Evolutionary conservation across 2,797 vertebrate genomes (phyloP), one percentile per base, ranked within the genome.

Genomic region (Lates japonicus): DNA sequence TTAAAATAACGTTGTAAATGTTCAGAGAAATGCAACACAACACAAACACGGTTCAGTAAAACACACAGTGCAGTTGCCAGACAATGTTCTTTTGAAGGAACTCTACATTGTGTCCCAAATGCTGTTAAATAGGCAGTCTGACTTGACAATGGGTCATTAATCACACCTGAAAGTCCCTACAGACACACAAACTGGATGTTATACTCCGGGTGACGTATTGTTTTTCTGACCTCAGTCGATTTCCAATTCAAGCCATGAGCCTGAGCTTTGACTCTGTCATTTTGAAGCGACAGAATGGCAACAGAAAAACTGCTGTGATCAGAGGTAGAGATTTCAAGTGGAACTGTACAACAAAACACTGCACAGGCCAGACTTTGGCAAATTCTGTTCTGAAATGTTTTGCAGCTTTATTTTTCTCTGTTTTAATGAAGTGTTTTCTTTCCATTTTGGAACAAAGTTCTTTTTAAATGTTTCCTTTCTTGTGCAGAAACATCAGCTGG

Each of bases 111-210:
- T 75, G 37, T 69, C 16, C 62, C 12, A 4, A 39, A 29, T 75
- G 65, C 19, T 80, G 77, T 75, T 17, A 41, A 70, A 81, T 10
- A 17, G 22, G 17, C 41, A 58, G 29, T 55, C 69, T 16, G 22
- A 39, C 31, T 37, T 62, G 3, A 90, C 82, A 91, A 86, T 82
- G 42, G 55, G 20, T 51, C 63, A 87, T 88, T 72, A 81, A 82
- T 87, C 82, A 78, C 48, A 84, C 75, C 82, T 84, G 44, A 71
- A 33, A 1, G 10, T 42, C 66, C 29, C 16, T 0, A 42, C 60
- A 75, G 58, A 81, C 51, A 42, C 58, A 62, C 19, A 54, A 5
- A 52, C 29, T 61, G 71, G 41, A 75, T 51, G 29, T 59, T 8
- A 73, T 57, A 42, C 14, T 49, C 33, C 39, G 25, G 22, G 59